phyloP scores from a whole-genome alignment of 2,113 vertebrate genomes.

The Puntigrus tetrazona region DNA sequence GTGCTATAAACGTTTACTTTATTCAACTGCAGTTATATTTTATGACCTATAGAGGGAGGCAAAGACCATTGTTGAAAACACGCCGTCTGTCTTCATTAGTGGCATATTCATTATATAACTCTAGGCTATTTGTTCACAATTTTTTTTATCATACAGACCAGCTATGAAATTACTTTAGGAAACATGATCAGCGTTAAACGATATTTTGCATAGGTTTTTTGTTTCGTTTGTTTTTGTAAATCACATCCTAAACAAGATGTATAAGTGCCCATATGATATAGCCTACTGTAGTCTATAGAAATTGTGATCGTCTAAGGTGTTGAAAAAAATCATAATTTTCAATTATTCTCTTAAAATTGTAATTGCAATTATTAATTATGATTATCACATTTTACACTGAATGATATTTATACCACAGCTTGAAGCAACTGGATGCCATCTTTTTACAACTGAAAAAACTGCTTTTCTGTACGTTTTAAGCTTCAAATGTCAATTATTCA shows the following conservation, averaged over 20 bases:
- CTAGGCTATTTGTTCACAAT: not conserved
- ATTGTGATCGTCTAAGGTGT: not conserved
- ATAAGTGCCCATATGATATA: not conserved
- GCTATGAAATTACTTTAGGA: not conserved
- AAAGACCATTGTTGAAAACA: not conserved
- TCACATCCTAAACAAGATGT: not conserved
- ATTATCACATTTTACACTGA: too few relatives aligned
- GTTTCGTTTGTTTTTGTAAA: not conserved
- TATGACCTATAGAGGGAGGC: constrained; percentile 26
- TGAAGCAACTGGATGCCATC: too few relatives aligned
- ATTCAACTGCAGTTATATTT: not conserved
- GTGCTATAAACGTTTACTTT: not conserved
- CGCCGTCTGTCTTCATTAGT: not conserved
- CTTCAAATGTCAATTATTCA: too few relatives aligned
- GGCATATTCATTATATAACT: not conserved
- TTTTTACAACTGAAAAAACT: too few relatives aligned
- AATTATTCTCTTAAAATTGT: too few relatives aligned
- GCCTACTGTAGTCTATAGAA: not conserved
- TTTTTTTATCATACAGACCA: not conserved
- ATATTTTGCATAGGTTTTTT: too few relatives aligned
- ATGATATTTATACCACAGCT: too few relatives aligned
- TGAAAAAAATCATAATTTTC: too few relatives aligned
- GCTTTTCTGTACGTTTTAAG: too few relatives aligned
- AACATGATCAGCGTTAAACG: not conserved
- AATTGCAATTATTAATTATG: too few relatives aligned